A percentile compares a stretch with the other conserved stretches of the same genome.
phyloP scores from a whole-genome alignment of 2,888 invertebrate species.

The Perizoma affinitatum region DNA sequence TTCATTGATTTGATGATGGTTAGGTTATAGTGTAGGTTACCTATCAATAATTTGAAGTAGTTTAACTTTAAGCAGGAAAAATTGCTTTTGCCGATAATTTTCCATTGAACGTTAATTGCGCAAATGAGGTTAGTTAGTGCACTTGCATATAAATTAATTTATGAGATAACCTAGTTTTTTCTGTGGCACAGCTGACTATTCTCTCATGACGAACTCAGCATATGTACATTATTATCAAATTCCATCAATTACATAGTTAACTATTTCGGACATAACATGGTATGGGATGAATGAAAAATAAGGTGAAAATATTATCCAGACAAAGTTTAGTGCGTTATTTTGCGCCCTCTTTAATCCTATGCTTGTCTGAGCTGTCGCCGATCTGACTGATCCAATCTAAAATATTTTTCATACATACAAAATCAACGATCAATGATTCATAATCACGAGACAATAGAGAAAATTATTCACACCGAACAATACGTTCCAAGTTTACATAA shows the following conservation, averaged over 20 bases:
- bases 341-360: too few relatives aligned
- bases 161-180: neutral
- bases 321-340: too few relatives aligned
- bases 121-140: neutral
- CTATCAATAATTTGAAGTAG: too few relatives aligned
- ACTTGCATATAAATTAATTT: neutral
- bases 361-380: neutral
- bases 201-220: neutral
- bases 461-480: neutral
- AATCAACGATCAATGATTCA: neutral
- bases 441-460: neutral
- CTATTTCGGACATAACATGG: too few relatives aligned
- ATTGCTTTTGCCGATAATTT: too few relatives aligned
- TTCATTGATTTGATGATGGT: too few relatives aligned
- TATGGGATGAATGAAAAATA: too few relatives aligned
- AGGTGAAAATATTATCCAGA: too few relatives aligned
- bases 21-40: too few relatives aligned
- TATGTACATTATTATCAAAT: neutral
- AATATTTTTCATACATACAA: too few relatives aligned
- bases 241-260: too few relatives aligned
- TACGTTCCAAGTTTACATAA: constrained; percentile 19
- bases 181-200: constrained; percentile 2
- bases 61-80: too few relatives aligned
- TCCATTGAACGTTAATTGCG: neutral
- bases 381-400: neutral